A percentile compares a stretch with the other conserved stretches of the same genome.
phyloP scores from a whole-genome alignment of 2,888 invertebrate genomes.

The Diaprepes abbreviatus region DNA sequence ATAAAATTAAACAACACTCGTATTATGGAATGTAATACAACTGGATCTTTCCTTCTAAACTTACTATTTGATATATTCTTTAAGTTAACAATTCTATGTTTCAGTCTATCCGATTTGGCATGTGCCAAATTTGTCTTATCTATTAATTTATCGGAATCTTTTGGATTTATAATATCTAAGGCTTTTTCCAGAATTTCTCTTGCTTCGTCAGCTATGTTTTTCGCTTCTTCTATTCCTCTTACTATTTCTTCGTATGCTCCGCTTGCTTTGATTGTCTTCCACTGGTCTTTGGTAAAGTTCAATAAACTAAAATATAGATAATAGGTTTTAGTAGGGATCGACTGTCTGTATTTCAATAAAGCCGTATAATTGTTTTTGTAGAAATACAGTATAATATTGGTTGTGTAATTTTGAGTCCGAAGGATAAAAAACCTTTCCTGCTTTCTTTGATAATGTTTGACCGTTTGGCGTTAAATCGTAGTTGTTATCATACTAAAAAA shows the following conservation, averaged over 20 bases:
- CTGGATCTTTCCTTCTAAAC: constrained; percentile 8
- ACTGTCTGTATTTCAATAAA: too few relatives aligned
- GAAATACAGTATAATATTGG: too few relatives aligned
- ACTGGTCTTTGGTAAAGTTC: constrained; percentile 70
- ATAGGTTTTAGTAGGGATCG: too few relatives aligned
- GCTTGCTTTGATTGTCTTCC: constrained; percentile 74
- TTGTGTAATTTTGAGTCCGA: too few relatives aligned
- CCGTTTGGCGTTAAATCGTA: too few relatives aligned
- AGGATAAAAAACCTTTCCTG: too few relatives aligned
- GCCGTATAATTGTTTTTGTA: too few relatives aligned
- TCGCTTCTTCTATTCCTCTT: constrained; percentile 77
- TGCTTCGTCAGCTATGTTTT: constrained; percentile 75
- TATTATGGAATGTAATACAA: too few relatives aligned
- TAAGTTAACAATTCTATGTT: constrained; percentile 66
- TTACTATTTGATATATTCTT: constrained; percentile 56
- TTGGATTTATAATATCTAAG: constrained; percentile 64
- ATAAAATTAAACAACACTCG: too few relatives aligned
- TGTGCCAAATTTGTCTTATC: constrained; percentile 70
- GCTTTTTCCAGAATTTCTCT: constrained; percentile 57
- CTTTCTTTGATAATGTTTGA: too few relatives aligned
- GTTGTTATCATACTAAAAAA: not conserved
- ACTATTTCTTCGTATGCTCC: constrained; percentile 81
- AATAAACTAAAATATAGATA: constrained; percentile 52
- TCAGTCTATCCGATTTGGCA: constrained; percentile 71
- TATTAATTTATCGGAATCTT: constrained; percentile 69